Base-by-base conservation (phyloP, 1,140 invertebrate species). In the Dendroctonus valens region DNA sequence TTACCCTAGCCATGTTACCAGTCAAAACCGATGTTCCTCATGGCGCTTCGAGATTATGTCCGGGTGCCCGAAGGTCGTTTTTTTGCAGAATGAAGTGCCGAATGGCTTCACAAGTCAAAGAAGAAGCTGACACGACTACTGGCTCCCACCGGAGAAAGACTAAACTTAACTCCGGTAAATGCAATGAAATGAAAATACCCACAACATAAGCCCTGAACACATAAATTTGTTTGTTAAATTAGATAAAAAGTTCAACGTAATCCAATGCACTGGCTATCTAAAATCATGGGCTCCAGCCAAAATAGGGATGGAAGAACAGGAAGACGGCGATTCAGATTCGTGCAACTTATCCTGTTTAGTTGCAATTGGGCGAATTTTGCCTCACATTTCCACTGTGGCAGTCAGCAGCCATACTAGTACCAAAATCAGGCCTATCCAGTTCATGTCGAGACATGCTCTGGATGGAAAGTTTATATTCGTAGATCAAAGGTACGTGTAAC, bases 401-500 rank as follows among this genome's bases (percentile, higher is more conserved):
- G 60, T 78, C 55, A 73, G 75, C 48, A 77, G 73, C 40, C 68
- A 72, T 65, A 44, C 69, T 59, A 71, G 78, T 70, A 76, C 82
- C 0, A 82, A 83, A 49, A 76, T 82, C 7, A 77, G 84, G 39
- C 81, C 83, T 7, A 81, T 89, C 50, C 85, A 88, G 74, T 94
- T 90, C 76, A 85, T 88, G 64, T 96, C 94, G 38, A 87, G 96
- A 52, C 96, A 98, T 80, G 91, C 91, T 26, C 86, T 92, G 58
- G 96, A 98, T 75, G 96, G 96, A 37, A 97, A 97, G 79, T 97
- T 98, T 79, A 94, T 96, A n/a, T 99, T 98, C 82, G 94, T 98
- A 15, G 97, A 98, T 80, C 91, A 93, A 77, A 87, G 73, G 75
- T 76, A 61, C 58, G 55, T 37, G 7, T 7, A 2, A 52, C 50